A percentile compares a stretch with the other conserved stretches of the same genome.
phyloP scores from a whole-genome alignment of 92 coral and sea anemone genomes.

The Paramuricea clavata region DNA sequence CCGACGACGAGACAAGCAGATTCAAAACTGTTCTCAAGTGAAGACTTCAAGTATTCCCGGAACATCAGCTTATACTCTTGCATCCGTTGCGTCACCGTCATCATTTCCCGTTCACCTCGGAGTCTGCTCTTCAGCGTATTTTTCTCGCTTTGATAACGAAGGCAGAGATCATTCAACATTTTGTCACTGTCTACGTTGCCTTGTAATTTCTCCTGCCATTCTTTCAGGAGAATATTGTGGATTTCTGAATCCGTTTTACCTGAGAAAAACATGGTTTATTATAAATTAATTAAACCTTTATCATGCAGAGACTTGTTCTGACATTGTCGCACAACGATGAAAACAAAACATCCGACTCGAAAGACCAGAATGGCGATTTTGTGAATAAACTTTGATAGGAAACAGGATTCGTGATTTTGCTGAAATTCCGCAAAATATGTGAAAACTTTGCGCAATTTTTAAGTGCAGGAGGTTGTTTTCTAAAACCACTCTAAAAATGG shows the following conservation, averaged over 20 bases:
- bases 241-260: conserved; percentile 87
- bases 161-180: conserved; percentile 77
- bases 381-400: too few relatives aligned
- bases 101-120: conserved; percentile 83
- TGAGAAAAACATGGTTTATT: not conserved
- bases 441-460: too few relatives aligned
- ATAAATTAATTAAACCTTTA: too few relatives aligned
- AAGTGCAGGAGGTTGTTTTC: too few relatives aligned
- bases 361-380: too few relatives aligned
- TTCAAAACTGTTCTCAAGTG: conserved; percentile 78
- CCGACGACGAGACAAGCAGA: conserved; percentile 82
- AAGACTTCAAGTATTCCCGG: conserved; percentile 83
- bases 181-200: conserved; percentile 78
- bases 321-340: too few relatives aligned
- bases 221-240: conserved; percentile 70
- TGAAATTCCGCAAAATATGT: too few relatives aligned
- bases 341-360: too few relatives aligned
- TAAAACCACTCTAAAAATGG: too few relatives aligned
- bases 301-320: too few relatives aligned
- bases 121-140: conserved; percentile 69
- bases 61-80: conserved; percentile 78
- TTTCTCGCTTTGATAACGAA: conserved; percentile 84
- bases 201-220: conserved; percentile 68
- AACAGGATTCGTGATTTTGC: too few relatives aligned
- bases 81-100: conserved; percentile 85